Conservation (phyloP, 2,888 invertebrate species). For the Morpho helenor region DNA sequence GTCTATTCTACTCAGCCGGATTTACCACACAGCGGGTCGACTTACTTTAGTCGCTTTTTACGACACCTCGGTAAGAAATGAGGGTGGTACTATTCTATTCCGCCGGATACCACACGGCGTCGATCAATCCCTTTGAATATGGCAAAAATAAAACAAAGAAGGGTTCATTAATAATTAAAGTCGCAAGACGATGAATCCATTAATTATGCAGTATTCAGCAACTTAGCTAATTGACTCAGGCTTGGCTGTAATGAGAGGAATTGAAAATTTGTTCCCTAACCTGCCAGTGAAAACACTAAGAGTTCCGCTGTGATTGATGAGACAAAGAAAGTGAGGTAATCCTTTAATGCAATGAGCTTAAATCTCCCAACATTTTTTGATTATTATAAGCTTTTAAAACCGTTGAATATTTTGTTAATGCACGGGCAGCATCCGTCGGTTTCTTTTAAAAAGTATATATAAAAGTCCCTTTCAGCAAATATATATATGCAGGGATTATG, state of each 20-base stretch:
- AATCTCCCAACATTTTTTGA: too few relatives aligned
- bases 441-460: too few relatives aligned
- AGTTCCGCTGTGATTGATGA: constrained; percentile 3
- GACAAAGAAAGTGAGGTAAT: not conserved
- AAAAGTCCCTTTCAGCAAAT: too few relatives aligned
- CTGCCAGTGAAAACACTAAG: constrained; percentile 6
- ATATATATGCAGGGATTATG: too few relatives aligned
- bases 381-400: not conserved
- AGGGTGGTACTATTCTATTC: too few relatives aligned
- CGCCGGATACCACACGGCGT: too few relatives aligned
- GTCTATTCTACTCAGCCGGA: too few relatives aligned
- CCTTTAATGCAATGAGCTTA: not conserved
- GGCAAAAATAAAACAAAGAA: constrained; percentile 1
- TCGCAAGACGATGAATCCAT: constrained; percentile 4
- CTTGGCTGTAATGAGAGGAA: constrained; percentile 7
- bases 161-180: constrained; percentile 6
- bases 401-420: not conserved
- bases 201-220: constrained; percentile 10
- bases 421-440: too few relatives aligned
- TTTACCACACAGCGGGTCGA: too few relatives aligned
- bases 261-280: constrained; percentile 11
- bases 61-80: too few relatives aligned
- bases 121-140: not conserved
- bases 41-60: too few relatives aligned
- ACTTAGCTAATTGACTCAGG: constrained; percentile 11